Percentiles rank a stretch among this genome's conserved stretches.
phyloP scores from a whole-genome alignment of 2,113 vertebrate genomes.

The Kryptolebias marmoratus region DNA sequence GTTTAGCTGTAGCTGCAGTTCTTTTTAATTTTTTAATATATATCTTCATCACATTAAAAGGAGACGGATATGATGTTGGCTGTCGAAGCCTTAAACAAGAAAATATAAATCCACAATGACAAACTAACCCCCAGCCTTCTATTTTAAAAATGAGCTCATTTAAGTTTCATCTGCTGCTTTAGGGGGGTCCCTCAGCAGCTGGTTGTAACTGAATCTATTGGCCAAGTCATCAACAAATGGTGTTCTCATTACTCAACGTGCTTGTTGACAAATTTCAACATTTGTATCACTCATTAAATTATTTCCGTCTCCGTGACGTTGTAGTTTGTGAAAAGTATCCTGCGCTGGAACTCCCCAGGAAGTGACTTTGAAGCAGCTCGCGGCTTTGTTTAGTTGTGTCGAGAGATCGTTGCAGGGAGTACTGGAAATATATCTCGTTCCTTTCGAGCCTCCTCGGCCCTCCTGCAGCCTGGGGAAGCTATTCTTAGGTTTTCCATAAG shows the following conservation, averaged over 20 bases:
- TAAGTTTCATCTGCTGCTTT: constrained; percentile 8
- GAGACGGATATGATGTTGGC: neutral
- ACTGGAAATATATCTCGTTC: constrained; percentile 59
- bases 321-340: constrained; percentile 55
- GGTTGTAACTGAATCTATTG: constrained; percentile 16
- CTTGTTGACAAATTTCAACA: constrained; percentile 65
- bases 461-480: constrained; percentile 60
- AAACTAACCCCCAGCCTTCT: constrained; percentile 2
- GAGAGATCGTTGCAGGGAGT: constrained; percentile 50
- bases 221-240: constrained; percentile 38
- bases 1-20: neutral
- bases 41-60: neutral
- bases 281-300: constrained; percentile 60
- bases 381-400: constrained; percentile 40
- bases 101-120: constrained; percentile 3
- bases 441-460: constrained; percentile 42
- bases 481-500: constrained; percentile 75
- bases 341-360: constrained; percentile 64
- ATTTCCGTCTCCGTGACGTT: constrained; percentile 54
- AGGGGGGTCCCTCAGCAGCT: constrained; percentile 15
- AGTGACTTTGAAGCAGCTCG: constrained; percentile 30
- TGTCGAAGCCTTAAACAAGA: constrained; percentile 1
- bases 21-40: neutral
- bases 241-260: constrained; percentile 43
- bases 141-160: constrained; percentile 31